These are phyloP conservation scores for Forficula auricularia DNA, from an alignment of 1,140 invertebrate genomes.

Conservation along the genomic window DNA sequence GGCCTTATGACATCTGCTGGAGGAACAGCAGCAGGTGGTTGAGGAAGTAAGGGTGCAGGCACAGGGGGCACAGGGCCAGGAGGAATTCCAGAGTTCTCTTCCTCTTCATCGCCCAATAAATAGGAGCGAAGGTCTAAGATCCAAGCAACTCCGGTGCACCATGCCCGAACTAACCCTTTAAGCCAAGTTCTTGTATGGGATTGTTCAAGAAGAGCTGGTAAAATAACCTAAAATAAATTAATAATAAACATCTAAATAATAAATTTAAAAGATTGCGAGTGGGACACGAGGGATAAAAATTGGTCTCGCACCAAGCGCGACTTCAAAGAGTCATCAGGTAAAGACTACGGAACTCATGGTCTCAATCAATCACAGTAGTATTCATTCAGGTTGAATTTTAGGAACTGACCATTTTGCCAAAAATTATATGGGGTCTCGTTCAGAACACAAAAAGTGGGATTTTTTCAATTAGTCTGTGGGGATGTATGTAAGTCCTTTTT, in stretches of 20 bases:
- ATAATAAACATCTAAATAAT: conserved; percentile 1
- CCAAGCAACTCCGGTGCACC: conserved; percentile 78
- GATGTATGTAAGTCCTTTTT: too few relatives aligned
- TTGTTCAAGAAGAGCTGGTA: conserved; percentile 90
- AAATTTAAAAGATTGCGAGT: too few relatives aligned
- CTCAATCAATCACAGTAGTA: too few relatives aligned
- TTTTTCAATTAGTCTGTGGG: too few relatives aligned
- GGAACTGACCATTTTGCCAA: too few relatives aligned
- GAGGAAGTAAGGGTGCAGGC: conserved; percentile 10
- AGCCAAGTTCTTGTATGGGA: conserved; percentile 86
- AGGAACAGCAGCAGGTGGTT: conserved; percentile 12
- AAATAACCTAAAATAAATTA: conserved; percentile 51
- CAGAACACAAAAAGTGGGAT: too few relatives aligned
- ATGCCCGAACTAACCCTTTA: conserved; percentile 66
- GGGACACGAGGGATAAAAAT: too few relatives aligned
- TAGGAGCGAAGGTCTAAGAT: conserved; percentile 77
- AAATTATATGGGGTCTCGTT: too few relatives aligned
- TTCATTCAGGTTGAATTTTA: too few relatives aligned
- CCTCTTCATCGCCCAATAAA: conserved; percentile 48
- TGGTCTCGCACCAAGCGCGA: too few relatives aligned
- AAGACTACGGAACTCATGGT: too few relatives aligned
- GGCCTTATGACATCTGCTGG: conserved; percentile 10
- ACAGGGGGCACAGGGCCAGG: conserved; percentile 10
- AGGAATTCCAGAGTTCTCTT: conserved; percentile 18
- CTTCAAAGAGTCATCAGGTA: too few relatives aligned